These are phyloP conservation scores for Athrips mouffetella DNA, from an alignment of 2,888 invertebrate species.

Conservation along the genomic window DNA sequence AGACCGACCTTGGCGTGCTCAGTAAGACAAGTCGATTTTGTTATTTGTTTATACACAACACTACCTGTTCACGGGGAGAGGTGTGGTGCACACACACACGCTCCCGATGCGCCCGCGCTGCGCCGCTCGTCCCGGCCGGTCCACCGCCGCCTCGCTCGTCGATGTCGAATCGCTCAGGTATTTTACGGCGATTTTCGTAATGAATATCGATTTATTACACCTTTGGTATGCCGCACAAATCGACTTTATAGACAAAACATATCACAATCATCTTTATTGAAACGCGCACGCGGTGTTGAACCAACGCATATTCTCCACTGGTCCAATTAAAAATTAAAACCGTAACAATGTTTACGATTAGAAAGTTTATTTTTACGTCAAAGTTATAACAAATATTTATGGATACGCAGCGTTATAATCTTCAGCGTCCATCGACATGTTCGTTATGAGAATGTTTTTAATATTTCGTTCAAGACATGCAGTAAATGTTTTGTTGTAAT, in stretches of 20 bases:
- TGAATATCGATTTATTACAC: conserved; percentile 70
- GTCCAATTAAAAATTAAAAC: conserved; percentile 53
- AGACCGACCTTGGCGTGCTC: conserved; percentile 67
- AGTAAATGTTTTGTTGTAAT: conserved; percentile 46
- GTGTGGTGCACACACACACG: conserved; percentile 39
- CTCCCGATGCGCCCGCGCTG: conserved; percentile 13
- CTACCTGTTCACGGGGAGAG: conserved; percentile 62
- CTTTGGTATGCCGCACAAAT: conserved; percentile 57
- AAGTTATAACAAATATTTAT: conserved; percentile 46
- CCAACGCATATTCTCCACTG: conserved; percentile 39
- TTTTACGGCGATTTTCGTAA: conserved; percentile 74
- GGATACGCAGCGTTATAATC: conserved; percentile 29
- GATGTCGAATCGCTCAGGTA: conserved; percentile 63
- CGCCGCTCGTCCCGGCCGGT: conserved; percentile 15
- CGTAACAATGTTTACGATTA: conserved; percentile 47
- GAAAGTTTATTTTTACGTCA: conserved; percentile 33
- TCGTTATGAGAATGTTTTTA: conserved; percentile 40
- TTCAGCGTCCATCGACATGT: conserved; percentile 30
- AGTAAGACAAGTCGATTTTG: conserved; percentile 76
- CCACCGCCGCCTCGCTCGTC: conserved; percentile 35
- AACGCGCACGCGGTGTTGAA: conserved; percentile 45
- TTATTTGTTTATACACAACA: conserved; percentile 78
- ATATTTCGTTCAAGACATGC: conserved; percentile 40
- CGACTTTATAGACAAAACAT: conserved; percentile 59
- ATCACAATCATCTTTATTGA: conserved; percentile 60